Evolutionary conservation across 2,113 vertebrate genomes (phyloP), one percentile per base, ranked within the genome.

Genomic region (Chloropsis cyanopogon): DNA sequence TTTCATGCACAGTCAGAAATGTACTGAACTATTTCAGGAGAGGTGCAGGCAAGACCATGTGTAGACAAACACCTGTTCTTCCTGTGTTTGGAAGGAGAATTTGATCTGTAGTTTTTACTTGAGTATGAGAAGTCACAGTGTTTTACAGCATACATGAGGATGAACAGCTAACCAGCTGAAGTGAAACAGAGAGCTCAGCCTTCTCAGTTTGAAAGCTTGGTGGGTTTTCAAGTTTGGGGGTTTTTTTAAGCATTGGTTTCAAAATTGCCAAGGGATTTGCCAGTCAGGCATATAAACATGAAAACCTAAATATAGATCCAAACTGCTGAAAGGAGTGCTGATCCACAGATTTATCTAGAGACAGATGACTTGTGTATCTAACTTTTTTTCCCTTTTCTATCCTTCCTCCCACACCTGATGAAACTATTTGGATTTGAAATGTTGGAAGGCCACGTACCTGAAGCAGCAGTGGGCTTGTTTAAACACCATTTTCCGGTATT

Each of bases 351-450:
- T 94, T 71, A 49, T 57, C 41, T 60, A 39, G 28, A 72, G 28
- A 19, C 68, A 53, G 42, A 65, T 65, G 20, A 60, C n/a, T 50
- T 64, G 39, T 2, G 7, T 46, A n/a, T 71, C 60, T 78, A 29
- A 47, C 20, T 37, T 71, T 57, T 73, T 91, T 39, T 9, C 16
- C 11, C 29, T 76, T 95, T 88, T 92, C 71, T 86, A 4, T 19
- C 60, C 24, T 83, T 54, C 44, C 72, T 86, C 65, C 83, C 88
- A 75, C 64, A 88, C 72, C 76, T 92, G 23, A 61, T 81, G 57
- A 92, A 95, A 92, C 70, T 90, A 82, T 91, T 94, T 84, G 29
- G 69, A 64, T 78, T 75, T 88, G 64, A 91, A 88, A 71, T 66
- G n/a, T 31, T 70, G 83, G 65, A 89, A 63, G 72, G 44, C 75